Evolutionary conservation across 64 coral and sea anemone species (phyloP).

Genomic region (Acropora tenuis): DNA sequence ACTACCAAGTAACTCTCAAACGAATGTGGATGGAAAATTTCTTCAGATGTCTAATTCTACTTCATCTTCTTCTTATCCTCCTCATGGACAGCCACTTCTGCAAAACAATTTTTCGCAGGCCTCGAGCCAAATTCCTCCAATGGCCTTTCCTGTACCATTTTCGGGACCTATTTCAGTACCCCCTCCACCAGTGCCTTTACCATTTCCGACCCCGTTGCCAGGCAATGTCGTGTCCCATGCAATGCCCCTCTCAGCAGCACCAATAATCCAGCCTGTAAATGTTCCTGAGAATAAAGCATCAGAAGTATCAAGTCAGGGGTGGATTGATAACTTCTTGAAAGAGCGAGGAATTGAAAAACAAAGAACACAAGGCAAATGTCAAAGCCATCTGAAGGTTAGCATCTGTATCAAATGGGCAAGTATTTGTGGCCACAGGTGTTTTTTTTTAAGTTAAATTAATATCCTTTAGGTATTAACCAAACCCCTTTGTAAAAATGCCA

Average conservation of each 20-base stretch:
- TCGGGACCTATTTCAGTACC: slow-evolving; percentile 10
- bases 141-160: slow-evolving; percentile 6
- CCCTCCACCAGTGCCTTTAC: neutral
- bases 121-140: neutral
- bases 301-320: neutral
- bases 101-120: slow-evolving; percentile 13
- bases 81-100: neutral
- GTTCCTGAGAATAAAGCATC: neutral
- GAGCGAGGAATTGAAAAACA: slow-evolving; percentile 33
- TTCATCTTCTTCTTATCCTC: neutral
- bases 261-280: neutral
- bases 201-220: slow-evolving; percentile 10
- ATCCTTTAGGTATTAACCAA: no score
- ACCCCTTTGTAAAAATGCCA: no score
- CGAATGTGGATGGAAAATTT: neutral
- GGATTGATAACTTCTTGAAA: slow-evolving; percentile 54
- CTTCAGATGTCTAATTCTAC: neutral
- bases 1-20: neutral
- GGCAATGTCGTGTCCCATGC: neutral
- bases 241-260: neutral
- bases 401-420: neutral
- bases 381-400: slow-evolving; percentile 16
- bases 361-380: neutral
- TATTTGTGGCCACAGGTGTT: no score
- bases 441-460: neutral